Evolutionary conservation across 1,140 invertebrate species (phyloP).

Genomic region (Zophobas atratus): DNA sequence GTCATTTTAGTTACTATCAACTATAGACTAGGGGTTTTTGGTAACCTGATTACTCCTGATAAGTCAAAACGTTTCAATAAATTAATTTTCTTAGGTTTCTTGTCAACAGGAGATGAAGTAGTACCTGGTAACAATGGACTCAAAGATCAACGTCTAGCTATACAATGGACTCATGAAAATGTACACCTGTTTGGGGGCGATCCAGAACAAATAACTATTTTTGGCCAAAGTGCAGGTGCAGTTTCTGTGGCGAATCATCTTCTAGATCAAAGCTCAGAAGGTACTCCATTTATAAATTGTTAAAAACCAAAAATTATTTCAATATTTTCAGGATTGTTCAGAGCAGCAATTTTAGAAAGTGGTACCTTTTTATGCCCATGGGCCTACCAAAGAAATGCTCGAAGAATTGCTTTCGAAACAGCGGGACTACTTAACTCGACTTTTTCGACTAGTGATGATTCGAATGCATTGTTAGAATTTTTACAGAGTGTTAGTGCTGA

Average conservation of each 20-base stretch:
- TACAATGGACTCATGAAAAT: constrained; percentile 70
- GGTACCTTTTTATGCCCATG: constrained; percentile 43
- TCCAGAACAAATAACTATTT: constrained; percentile 68
- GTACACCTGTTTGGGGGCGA: constrained; percentile 71
- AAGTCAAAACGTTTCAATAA: background rate
- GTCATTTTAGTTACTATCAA: constrained; percentile 75
- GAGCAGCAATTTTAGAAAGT: constrained; percentile 49
- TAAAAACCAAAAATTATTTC: background rate
- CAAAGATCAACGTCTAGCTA: constrained; percentile 57
- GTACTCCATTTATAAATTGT: background rate
- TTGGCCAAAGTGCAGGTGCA: constrained; percentile 70
- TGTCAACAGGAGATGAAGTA: constrained; percentile 36
- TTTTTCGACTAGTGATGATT: constrained; percentile 27
- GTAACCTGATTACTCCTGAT: background rate
- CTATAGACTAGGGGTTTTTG: constrained; percentile 68
- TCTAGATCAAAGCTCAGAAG: background rate
- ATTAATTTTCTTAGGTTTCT: constrained; percentile 44
- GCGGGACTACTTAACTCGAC: constrained; percentile 28
- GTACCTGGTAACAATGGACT: constrained; percentile 46
- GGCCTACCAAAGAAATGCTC: constrained; percentile 36
- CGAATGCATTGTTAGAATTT: constrained; percentile 33
- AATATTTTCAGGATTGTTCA: constrained; percentile 42
- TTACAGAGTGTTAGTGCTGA: constrained; percentile 29
- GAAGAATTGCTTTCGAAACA: constrained; percentile 32
- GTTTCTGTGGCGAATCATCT: constrained; percentile 66